Percentiles rank a stretch among this genome's conserved stretches.
Evolutionary conservation across 2,113 vertebrate species (phyloP).

Genomic region (Protobothrops flavoviridis): DNA sequence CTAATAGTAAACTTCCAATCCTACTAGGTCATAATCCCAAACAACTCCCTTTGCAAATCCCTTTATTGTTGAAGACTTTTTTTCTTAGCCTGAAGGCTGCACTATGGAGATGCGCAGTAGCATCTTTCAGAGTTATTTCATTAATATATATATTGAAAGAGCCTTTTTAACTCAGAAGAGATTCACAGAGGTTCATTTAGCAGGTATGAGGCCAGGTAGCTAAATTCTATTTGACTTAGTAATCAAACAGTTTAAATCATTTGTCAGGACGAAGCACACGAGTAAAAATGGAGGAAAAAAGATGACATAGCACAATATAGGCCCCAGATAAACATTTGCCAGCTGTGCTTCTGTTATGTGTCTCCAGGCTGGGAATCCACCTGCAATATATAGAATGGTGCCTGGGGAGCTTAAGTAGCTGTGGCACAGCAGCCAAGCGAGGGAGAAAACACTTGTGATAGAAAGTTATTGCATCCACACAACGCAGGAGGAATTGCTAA

Average conservation of each 20-base stretch:
- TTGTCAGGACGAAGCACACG: neutral
- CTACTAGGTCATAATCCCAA: neutral
- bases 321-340: neutral
- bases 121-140: neutral
- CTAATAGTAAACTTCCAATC: neutral
- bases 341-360: neutral
- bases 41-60: neutral
- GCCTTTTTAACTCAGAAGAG: neutral
- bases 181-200: neutral
- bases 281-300: neutral
- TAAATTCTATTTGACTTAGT: no score
- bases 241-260: neutral
- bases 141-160: neutral
- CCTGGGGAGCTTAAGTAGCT: neutral
- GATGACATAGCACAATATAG: neutral
- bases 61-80: neutral
- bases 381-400: fast-evolving
- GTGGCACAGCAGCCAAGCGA: neutral
- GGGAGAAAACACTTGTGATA: fast-evolving
- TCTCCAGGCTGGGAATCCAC: neutral
- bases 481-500: neutral
- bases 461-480: neutral
- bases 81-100: neutral
- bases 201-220: neutral
- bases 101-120: neutral